These are phyloP conservation scores for Orius laevigatus DNA, from an alignment of 1,140 invertebrate species.

Conservation along the genomic window DNA sequence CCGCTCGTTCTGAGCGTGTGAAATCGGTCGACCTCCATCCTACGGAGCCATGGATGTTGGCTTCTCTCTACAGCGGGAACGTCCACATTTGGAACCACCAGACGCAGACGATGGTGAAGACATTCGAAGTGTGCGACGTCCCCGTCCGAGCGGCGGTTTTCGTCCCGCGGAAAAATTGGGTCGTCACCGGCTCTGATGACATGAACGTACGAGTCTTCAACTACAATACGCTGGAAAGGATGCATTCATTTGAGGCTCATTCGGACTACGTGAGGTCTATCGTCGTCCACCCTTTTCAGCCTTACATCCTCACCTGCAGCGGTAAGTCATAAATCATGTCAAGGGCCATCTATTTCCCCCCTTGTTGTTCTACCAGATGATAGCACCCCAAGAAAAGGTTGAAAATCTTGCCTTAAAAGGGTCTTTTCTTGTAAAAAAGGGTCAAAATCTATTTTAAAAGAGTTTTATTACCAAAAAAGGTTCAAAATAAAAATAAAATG, in stretches of 20 bases:
- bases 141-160: slow-evolving; percentile 93
- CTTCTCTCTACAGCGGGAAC: slow-evolving; percentile 94
- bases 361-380: background rate
- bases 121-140: slow-evolving; percentile 85
- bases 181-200: slow-evolving; percentile 93
- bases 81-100: slow-evolving; percentile 99
- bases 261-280: slow-evolving; percentile 96
- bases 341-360: background rate
- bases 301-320: slow-evolving; percentile 90
- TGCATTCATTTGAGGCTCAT: slow-evolving; percentile 94
- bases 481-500: no score
- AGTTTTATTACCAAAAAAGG: no score
- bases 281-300: slow-evolving; percentile 92
- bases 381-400: no score
- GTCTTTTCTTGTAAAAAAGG: no score
- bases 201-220: slow-evolving; percentile 94
- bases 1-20: slow-evolving; percentile 91
- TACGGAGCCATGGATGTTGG: slow-evolving; percentile 94
- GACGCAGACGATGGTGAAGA: slow-evolving; percentile 80
- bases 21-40: slow-evolving; percentile 97
- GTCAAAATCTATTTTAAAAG: no score
- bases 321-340: slow-evolving; percentile 51
- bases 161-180: slow-evolving; percentile 95
- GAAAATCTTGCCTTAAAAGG: no score
- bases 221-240: slow-evolving; percentile 93